phyloP scores from a whole-genome alignment of 2,797 vertebrate species.

The Thunnus albacares region DNA sequence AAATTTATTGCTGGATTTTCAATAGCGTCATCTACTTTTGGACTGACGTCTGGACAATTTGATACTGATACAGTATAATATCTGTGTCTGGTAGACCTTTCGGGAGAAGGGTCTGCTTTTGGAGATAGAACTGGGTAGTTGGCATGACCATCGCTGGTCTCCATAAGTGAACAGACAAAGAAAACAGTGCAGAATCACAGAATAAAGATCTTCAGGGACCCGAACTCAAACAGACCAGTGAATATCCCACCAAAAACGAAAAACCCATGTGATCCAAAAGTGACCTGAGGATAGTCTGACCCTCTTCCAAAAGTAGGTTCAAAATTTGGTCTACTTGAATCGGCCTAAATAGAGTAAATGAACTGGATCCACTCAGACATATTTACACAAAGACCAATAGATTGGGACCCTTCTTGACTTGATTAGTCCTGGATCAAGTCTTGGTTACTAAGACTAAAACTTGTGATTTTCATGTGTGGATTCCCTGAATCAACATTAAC shows the following conservation, averaged over 20 bases:
- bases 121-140: neutral
- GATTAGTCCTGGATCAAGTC: neutral
- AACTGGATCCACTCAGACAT: neutral
- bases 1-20: constrained; percentile 22
- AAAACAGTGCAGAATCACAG: too few species aligned
- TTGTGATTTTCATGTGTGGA: too few species aligned
- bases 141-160: neutral
- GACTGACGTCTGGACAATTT: neutral
- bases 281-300: too few species aligned
- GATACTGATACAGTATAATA: neutral
- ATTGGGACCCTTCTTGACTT: too few species aligned
- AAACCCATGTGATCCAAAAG: neutral
- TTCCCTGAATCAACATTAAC: neutral
- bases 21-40: constrained; percentile 7
- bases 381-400: too few species aligned
- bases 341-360: neutral
- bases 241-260: neutral
- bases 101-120: neutral
- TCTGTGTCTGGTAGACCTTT: neutral
- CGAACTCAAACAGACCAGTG: neutral
- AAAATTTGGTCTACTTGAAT: neutral
- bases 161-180: too few species aligned
- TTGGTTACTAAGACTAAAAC: too few species aligned
- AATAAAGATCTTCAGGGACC: neutral
- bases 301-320: neutral